A percentile compares a stretch with the other conserved stretches of the same genome.
Evolutionary conservation across 2,113 vertebrate genomes (phyloP).

Genomic region (Etia nguti): DNA sequence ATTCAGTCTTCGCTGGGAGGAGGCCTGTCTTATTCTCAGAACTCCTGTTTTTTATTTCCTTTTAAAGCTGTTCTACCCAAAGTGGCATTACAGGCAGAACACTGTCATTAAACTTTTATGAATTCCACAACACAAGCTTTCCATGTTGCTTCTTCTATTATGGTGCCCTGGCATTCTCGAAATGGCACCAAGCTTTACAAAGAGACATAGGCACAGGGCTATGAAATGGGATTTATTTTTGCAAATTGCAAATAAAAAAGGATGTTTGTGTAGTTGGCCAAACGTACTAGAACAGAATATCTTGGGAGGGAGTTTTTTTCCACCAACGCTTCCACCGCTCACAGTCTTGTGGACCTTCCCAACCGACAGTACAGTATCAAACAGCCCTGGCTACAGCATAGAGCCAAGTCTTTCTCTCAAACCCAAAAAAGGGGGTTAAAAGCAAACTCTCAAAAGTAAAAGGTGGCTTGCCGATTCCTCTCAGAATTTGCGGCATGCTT

Average conservation of each 20-base stretch:
- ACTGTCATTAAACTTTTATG: conserved; percentile 54
- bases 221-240: conserved; percentile 68
- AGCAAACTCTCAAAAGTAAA: background rate
- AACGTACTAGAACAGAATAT: background rate
- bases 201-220: background rate
- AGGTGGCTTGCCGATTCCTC: background rate
- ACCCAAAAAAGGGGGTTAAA: background rate
- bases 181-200: background rate
- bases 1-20: conserved; percentile 4
- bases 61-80: conserved; percentile 15
- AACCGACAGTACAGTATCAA: conserved; percentile 52
- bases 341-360: conserved; percentile 68
- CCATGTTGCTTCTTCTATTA: background rate
- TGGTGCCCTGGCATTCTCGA: background rate
- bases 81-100: conserved; percentile 21
- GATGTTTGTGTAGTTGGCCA: background rate
- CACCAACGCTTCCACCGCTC: conserved; percentile 31
- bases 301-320: background rate
- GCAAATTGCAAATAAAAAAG: conserved; percentile 16
- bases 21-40: conserved; percentile 14
- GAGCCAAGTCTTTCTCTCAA: conserved; percentile 60
- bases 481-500: background rate
- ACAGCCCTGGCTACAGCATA: conserved; percentile 68
- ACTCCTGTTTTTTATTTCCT: conserved; percentile 2
- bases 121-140: conserved; percentile 2